Conservation (phyloP, 2,797 vertebrate species). For the Clamator glandarius region DNA sequence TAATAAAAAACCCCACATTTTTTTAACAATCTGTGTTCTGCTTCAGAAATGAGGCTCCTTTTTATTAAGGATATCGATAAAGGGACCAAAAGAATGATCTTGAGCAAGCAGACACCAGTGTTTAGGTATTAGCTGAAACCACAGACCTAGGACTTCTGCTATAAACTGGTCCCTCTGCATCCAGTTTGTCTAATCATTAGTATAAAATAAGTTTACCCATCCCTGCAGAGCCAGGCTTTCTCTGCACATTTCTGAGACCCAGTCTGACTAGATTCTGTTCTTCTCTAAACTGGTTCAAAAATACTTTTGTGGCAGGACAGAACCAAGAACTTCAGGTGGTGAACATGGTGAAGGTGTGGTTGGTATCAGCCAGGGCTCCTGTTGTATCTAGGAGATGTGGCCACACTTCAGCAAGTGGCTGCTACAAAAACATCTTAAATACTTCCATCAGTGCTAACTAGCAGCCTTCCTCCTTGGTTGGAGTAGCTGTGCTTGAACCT, state of each 20-base stretch:
- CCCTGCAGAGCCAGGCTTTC: neutral
- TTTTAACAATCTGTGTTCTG: neutral
- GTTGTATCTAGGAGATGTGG: neutral
- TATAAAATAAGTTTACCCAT: neutral
- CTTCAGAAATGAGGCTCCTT: neutral
- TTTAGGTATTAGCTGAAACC: neutral
- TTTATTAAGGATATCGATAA: neutral
- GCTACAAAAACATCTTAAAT: neutral
- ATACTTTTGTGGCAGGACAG: neutral
- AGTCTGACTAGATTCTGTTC: neutral
- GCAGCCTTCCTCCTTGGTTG: neutral
- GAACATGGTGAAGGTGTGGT: neutral
- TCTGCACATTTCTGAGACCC: neutral
- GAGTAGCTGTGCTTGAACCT: neutral
- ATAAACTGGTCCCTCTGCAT: neutral
- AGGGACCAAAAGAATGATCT: neutral
- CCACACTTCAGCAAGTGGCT: neutral
- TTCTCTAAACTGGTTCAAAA: neutral
- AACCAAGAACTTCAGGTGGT: neutral
- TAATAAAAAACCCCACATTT: neutral
- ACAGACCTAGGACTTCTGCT: neutral
- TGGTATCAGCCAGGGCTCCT: neutral
- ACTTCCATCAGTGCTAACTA: neutral
- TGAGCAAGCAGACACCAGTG: neutral
- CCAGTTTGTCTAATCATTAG: neutral